Evolutionary conservation across 2,888 invertebrate species (phyloP), one percentile per base, ranked within the genome.

Genomic region (Capitulum mitella): DNA sequence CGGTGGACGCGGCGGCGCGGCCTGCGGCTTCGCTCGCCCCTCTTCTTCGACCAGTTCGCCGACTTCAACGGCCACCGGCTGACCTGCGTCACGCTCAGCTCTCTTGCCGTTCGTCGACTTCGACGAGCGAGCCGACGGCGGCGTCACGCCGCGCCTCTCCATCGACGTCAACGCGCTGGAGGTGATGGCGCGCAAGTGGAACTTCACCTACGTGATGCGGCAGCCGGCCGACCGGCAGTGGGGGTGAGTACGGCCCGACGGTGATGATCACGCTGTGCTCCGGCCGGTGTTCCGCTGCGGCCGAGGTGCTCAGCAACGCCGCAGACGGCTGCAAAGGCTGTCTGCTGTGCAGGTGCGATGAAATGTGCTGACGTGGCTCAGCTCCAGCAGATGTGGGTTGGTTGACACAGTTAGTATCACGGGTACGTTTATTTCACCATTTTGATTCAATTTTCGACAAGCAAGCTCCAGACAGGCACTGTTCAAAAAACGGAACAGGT

Each of bases 31-130:
- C 3, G 1, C n/a, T 6, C n/a, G 77, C 48, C n/a, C 29, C 77
- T 77, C 54, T 77, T 77, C 77, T 51, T n/a, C 14, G 77, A 77
- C 46, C 58, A 61, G 77, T 77, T 77, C 32, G 54, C 40, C 37
- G 54, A 77, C 58, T 61, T 77, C 19, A 3, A n/a, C 43, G 58
- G 77, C n/a, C 61, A 61, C 77, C 61, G 51, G 10, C 61, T 58
- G 51, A 77, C 37, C 26, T 77, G 61, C n/a, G 48, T 37, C 34
- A 34, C 34, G 29, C 58, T 54, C 5, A n/a, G 3, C 14, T 26
- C 37, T 58, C 16, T 51, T 40, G 54, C 61, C 77, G 32, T 58
- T 77, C 26, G 54, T 77, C 48, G 40, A 37, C 51, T 51, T 26
- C 26, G 32, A n/a, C 8, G 77, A 51, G 14, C 29, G 5, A 22